These are phyloP conservation scores for Megaceryle torquata DNA, from an alignment of 2,113 vertebrate species.

Conservation along the genomic window DNA sequence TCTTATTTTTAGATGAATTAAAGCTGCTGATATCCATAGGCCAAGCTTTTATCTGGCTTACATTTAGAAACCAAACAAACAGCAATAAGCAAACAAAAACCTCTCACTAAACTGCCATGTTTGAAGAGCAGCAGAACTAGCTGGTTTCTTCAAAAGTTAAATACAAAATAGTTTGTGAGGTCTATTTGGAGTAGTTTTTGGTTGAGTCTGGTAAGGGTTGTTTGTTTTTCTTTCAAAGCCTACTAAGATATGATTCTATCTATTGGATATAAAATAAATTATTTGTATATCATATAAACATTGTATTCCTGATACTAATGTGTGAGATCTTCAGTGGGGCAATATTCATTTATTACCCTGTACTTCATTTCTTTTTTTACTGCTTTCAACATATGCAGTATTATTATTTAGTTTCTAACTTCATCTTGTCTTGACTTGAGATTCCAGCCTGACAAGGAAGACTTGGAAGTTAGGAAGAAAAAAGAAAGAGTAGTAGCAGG, in stretches of 20 bases:
- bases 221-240: background rate
- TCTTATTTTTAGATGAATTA: background rate
- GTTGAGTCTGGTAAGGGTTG: background rate
- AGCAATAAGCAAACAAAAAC: background rate
- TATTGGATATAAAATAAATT: background rate
- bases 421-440: background rate
- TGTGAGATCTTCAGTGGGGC: background rate
- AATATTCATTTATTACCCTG: background rate
- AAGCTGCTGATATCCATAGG: background rate
- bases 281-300: background rate
- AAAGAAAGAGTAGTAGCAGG: background rate
- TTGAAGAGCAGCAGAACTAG: background rate
- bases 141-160: background rate
- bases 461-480: background rate
- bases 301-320: background rate
- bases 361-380: background rate
- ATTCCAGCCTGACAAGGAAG: background rate
- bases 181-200: background rate
- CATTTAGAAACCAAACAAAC: background rate
- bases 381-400: background rate
- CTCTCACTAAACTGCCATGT: background rate
- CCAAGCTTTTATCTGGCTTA: background rate
- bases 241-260: background rate
- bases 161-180: background rate
- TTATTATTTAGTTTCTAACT: background rate